Percentiles rank a stretch among this genome's conserved stretches.
Conservation (phyloP, 2,888 invertebrate genomes). For the Penaeus monodon region DNA sequence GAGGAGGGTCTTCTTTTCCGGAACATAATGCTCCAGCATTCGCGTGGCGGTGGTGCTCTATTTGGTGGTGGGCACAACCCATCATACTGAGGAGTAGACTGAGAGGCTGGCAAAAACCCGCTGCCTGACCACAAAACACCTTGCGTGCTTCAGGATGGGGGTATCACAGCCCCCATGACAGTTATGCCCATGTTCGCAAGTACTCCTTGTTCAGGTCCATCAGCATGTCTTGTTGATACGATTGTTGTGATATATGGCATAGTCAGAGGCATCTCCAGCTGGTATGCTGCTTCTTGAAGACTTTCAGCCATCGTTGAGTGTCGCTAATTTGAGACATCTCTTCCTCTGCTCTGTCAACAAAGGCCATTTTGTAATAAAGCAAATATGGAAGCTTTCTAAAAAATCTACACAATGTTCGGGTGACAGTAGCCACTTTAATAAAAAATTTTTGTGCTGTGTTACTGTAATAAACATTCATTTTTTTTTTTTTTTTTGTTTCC, state of each 20-base stretch:
- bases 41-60: slow-evolving; percentile 62
- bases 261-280: slow-evolving; percentile 82
- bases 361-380: no score
- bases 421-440: no score
- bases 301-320: slow-evolving; percentile 79
- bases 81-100: slow-evolving; percentile 9
- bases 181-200: slow-evolving; percentile 89
- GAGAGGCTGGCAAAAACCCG: slow-evolving; percentile 47
- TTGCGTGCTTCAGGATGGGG: slow-evolving; percentile 78
- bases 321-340: slow-evolving; percentile 64
- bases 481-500: no score
- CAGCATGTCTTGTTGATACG: slow-evolving; percentile 87
- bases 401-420: no score
- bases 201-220: slow-evolving; percentile 88
- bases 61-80: slow-evolving; percentile 32
- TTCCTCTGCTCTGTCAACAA: no score
- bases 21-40: slow-evolving; percentile 64
- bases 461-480: no score
- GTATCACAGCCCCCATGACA: slow-evolving; percentile 77
- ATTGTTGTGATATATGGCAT: slow-evolving; percentile 88
- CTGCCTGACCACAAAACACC: slow-evolving; percentile 54
- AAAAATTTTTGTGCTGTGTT: no score
- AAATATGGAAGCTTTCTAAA: no score
- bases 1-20: slow-evolving; percentile 55
- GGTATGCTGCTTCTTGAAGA: slow-evolving; percentile 88